A percentile compares a stretch with the other conserved stretches of the same genome.
phyloP scores from a whole-genome alignment of 1,140 invertebrate genomes.

The Zaprionus lachaisei region DNA sequence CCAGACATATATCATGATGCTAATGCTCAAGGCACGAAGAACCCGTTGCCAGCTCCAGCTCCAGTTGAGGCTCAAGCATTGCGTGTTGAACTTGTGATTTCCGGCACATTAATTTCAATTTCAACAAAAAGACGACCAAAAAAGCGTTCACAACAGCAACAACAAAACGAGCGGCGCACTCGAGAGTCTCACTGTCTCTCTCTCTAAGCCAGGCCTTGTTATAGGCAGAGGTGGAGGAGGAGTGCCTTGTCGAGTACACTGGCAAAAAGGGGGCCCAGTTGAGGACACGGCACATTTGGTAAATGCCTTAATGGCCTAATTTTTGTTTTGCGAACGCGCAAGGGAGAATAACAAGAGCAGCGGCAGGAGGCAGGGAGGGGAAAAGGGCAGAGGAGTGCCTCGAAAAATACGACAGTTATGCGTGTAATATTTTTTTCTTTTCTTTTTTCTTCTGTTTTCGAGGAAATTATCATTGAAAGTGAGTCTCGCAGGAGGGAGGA shows the following conservation, averaged over 20 bases:
- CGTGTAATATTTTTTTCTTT: slow-evolving; percentile 76
- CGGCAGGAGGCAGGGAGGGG: slow-evolving; percentile 5
- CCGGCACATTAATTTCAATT: slow-evolving; percentile 82
- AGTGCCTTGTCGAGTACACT: not conserved
- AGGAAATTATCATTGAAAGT: slow-evolving; percentile 75
- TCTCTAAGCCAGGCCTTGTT: slow-evolving; percentile 1
- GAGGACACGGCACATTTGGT: slow-evolving; percentile 78
- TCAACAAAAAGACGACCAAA: slow-evolving; percentile 63
- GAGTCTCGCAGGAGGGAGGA: slow-evolving; percentile 15
- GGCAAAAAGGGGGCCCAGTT: slow-evolving; percentile 47
- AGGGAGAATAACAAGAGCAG: not conserved
- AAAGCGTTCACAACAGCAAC: not conserved
- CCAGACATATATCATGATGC: slow-evolving; percentile 70
- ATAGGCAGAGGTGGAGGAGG: not conserved
- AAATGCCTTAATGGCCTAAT: slow-evolving; percentile 83
- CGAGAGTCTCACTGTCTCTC: not conserved
- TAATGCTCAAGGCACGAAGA: slow-evolving; percentile 54
- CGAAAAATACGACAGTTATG: slow-evolving; percentile 71
- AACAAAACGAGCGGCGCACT: slow-evolving; percentile 16
- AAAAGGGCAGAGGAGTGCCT: not conserved
- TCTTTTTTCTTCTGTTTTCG: slow-evolving; percentile 18
- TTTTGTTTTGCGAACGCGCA: slow-evolving; percentile 67
- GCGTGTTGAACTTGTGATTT: slow-evolving; percentile 81
- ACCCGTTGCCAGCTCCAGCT: slow-evolving; percentile 47
- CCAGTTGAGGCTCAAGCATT: slow-evolving; percentile 32